Evolutionary conservation across 2,113 vertebrate genomes (phyloP), one percentile per base, ranked within the genome.

Genomic region (Colinus virginianus): DNA sequence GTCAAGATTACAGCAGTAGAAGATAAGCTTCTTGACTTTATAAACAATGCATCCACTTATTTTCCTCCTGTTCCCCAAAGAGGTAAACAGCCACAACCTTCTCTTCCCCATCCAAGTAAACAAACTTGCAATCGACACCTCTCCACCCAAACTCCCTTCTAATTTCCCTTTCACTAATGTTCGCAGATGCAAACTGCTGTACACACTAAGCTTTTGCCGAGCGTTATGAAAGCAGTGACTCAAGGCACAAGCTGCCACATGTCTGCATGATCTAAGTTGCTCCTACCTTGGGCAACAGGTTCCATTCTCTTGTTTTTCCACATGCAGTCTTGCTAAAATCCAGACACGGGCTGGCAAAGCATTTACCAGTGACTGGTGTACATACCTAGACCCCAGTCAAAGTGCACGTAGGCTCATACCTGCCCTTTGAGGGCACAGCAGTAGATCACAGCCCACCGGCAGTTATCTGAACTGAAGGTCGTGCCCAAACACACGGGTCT

Each of bases 151-250:
- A 10, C 28, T 85, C 61, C 55, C 56, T 78, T 63, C 61, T 86
- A 15, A 74, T 69, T 64, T 53, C 66, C 43, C 66, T 63, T 78
- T 82, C 71, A 61, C 61, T 58, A 36, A 21, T 13, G 16, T 30
- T 59, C 61, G 51, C 48, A 18, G 68, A 30, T 18, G 75, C 11
- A 63, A 87, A 82, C 45, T 63, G 40, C 30, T 75, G 36, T 78
- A 89, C 53, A 51, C 26, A 23, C 59, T 77, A n/a, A 87, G 76
- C 62, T 87, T 63, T 43, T 46, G 55, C 61, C 51, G 68, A 40
- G 46, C 42, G 56, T 90, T 95, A 70, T 38, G 68, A 94, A 93
- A 93, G 76, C 88, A 70, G 46, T 78, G 88, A 90, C 76, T 91
- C 88, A 80, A 78, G 76, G 40, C 13, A 3, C 93, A 93, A 91